Conservation (phyloP, 1,140 invertebrate genomes). For the Limonius californicus region DNA sequence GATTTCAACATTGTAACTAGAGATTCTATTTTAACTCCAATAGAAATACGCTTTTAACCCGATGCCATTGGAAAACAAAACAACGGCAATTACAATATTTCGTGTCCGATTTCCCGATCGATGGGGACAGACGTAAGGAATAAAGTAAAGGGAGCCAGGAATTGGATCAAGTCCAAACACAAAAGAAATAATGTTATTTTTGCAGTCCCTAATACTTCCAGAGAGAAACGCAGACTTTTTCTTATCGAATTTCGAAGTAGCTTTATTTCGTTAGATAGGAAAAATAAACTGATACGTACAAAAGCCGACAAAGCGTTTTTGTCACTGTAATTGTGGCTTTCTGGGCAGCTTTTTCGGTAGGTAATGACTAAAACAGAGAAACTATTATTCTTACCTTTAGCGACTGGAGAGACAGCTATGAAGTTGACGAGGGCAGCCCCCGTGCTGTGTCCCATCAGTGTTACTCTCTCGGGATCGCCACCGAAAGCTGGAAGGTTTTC, state of each 20-base stretch:
- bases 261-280: background rate
- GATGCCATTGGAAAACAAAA: background rate
- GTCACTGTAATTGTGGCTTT: too few species aligned
- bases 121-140: background rate
- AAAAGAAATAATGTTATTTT: background rate
- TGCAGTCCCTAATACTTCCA: background rate
- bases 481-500: slow-evolving; percentile 89
- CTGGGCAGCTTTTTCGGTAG: too few species aligned
- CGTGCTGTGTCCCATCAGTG: slow-evolving; percentile 88
- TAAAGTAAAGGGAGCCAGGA: background rate
- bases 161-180: slow-evolving; percentile 1
- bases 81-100: background rate
- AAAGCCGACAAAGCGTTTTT: too few species aligned
- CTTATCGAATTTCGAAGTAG: background rate
- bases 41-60: too few species aligned
- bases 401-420: slow-evolving; percentile 88
- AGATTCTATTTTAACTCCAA: too few species aligned
- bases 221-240: background rate
- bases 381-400: slow-evolving; percentile 66
- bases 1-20: too few species aligned
- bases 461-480: slow-evolving; percentile 82
- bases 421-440: slow-evolving; percentile 92
- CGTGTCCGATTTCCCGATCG: background rate
- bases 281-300: background rate
- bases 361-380: background rate